A percentile compares a stretch with the other conserved stretches of the same genome.
These are phyloP conservation scores for Rotaria magnacalcarata DNA, from an alignment of 2,888 invertebrate species.

Conservation along the genomic window DNA sequence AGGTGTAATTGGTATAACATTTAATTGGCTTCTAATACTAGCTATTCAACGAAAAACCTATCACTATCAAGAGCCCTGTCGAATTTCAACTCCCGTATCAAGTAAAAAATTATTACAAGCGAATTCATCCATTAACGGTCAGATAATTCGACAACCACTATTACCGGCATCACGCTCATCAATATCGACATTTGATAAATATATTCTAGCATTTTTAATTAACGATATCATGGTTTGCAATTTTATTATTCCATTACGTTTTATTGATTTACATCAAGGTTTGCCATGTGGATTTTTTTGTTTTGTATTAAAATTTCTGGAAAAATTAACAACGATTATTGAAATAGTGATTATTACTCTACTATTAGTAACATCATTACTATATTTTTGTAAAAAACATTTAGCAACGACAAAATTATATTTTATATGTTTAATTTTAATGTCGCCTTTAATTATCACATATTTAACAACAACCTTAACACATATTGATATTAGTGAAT, in stretches of 20 bases:
- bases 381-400: slow-evolving; percentile 24
- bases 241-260: slow-evolving; percentile 28
- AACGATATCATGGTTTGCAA: slow-evolving; percentile 29
- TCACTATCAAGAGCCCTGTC: not conserved
- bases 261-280: not conserved
- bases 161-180: not conserved
- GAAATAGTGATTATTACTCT: not conserved
- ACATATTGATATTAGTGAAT: not conserved
- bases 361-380: not conserved
- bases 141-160: not conserved
- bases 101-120: not conserved
- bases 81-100: not conserved
- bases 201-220: not conserved
- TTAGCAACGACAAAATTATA: not conserved
- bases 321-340: slow-evolving; percentile 24
- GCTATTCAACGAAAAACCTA: slow-evolving; percentile 27
- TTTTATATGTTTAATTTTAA: not conserved
- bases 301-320: slow-evolving; percentile 24
- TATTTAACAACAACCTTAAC: not conserved
- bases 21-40: slow-evolving; percentile 25
- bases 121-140: not conserved
- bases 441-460: not conserved
- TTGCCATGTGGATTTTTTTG: slow-evolving; percentile 28
- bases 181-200: slow-evolving; percentile 11
- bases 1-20: not conserved